Conservation (phyloP, 2,113 vertebrate genomes). For the Perognathus longimembris region DNA sequence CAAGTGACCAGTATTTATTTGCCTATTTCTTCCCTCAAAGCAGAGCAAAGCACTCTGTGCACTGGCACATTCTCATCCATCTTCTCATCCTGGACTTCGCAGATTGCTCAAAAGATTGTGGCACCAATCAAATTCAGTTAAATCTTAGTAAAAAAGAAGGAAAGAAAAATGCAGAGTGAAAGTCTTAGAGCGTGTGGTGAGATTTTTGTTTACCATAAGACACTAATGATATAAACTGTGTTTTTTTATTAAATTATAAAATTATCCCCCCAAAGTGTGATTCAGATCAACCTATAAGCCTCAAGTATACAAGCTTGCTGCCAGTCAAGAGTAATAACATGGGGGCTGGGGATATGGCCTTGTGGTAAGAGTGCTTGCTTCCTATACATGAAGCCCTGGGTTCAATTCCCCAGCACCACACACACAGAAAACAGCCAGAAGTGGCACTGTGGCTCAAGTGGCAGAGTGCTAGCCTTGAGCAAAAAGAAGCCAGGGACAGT, state of each 20-base stretch:
- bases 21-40: neutral
- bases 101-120: neutral
- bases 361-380: no score
- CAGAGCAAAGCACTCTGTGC: neutral
- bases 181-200: neutral
- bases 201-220: constrained; percentile 12
- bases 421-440: no score
- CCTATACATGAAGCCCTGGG: no score
- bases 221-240: constrained; percentile 32
- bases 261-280: neutral
- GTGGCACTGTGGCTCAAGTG: no score
- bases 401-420: no score
- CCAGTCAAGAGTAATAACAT: neutral
- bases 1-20: neutral
- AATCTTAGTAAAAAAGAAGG: neutral
- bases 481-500: no score
- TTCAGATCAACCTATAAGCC: constrained; percentile 10
- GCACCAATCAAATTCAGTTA: neutral
- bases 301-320: constrained; percentile 10
- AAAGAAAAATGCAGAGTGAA: neutral
- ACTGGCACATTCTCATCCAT: neutral
- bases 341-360: no score
- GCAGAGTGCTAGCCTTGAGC: no score
- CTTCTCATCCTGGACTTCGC: neutral
- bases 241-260: constrained; percentile 51